Evolutionary conservation across 1,140 invertebrate species (phyloP).

Genomic region (Saccostrea echinata): DNA sequence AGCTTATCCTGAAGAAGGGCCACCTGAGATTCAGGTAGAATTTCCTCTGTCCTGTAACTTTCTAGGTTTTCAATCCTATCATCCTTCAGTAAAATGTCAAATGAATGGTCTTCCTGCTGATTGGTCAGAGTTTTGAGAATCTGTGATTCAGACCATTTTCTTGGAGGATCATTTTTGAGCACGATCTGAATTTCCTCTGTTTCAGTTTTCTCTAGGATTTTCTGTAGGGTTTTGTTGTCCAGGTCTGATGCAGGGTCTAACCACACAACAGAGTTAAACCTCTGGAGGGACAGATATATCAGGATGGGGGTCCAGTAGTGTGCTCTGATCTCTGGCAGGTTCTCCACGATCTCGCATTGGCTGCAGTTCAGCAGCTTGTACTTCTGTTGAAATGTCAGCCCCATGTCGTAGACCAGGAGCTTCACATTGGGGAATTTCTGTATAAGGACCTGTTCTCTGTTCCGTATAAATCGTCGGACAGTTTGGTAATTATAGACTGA

Average conservation of each 20-base stretch:
- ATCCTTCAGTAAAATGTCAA: constrained; percentile 26
- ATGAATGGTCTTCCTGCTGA: neutral
- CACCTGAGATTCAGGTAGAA: neutral
- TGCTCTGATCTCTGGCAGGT: neutral
- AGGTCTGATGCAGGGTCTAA: neutral
- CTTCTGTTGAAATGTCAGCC: constrained; percentile 45
- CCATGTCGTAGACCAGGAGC: constrained; percentile 35
- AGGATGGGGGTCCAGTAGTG: constrained; percentile 7
- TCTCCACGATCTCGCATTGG: constrained; percentile 38
- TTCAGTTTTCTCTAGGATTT: constrained; percentile 25
- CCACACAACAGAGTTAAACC: constrained; percentile 31
- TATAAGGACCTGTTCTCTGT: neutral
- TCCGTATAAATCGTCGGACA: neutral
- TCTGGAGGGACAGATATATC: constrained; percentile 20
- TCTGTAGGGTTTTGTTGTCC: neutral
- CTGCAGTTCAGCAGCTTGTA: constrained; percentile 42
- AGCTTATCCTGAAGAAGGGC: neutral
- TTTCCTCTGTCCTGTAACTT: neutral
- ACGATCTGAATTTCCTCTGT: constrained; percentile 26
- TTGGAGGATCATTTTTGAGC: constrained; percentile 5
- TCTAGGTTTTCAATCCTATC: neutral
- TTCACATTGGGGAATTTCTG: neutral
- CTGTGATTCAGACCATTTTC: neutral
- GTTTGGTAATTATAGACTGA: neutral
- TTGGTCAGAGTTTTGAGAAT: constrained; percentile 22